Evolutionary conservation across 2,797 vertebrate genomes (phyloP), one percentile per base, ranked within the genome.

Genomic region (Phalloptychus januarius): DNA sequence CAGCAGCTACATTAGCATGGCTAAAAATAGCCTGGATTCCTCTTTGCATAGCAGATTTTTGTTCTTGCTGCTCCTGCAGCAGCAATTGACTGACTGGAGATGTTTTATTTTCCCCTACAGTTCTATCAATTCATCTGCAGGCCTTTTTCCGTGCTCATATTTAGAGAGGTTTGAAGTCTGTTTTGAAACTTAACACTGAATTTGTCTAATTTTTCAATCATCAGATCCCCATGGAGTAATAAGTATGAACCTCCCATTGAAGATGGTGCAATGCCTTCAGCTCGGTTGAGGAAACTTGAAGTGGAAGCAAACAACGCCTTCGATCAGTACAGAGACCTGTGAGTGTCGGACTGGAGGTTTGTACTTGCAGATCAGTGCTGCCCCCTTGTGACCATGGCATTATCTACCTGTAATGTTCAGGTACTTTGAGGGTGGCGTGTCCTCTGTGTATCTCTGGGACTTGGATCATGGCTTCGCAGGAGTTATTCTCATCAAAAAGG

Each of bases 301-400:
- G 96, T 99, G 75, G 98, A 99, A 94, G 98, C 98, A 92, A 99
- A 99, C 94, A 99, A 98, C 36, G 98, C 98, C 94, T 99, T 99
- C 5, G 98, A 99, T 95, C 98, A 99, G 95, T 99, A 99, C 95
- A 97, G 98, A 97, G 98, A 99, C 93, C 96, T 99, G 98, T 99
- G 95, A 95, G 98, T 98, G 46, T n/a, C 56, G 28, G 20, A 1
- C 7, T 18, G 63, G 46, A 48, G 5, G 36, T 52, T 75, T 86
- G 38, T 40, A 45, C 67, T 38, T 31, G 81, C 12, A 1, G 0
- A 2, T 74, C 44, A 1, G 20, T 31, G 77, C 56, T 12, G 12
- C 38, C 54, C 25, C 52, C 54, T 44, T 44, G 28, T 88, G 77
- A 87, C 79, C 38, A 44, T 40, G 74, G 23, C n/a, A 16, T 70